Evolutionary conservation across 2,797 vertebrate species (phyloP), one percentile per base, ranked within the genome.

Genomic region (Enteromius radiatus): DNA sequence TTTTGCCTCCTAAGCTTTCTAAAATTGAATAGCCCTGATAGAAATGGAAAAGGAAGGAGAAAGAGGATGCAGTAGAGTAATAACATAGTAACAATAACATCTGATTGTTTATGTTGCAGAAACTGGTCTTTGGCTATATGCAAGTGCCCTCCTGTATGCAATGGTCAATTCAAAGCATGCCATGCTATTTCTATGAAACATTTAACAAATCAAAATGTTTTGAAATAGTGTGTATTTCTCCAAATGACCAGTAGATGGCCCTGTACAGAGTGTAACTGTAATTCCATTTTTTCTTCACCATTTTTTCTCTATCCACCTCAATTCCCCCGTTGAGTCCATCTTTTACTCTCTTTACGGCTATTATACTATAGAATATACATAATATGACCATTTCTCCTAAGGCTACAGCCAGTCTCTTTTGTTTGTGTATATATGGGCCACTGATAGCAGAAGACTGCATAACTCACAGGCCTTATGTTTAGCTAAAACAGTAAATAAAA

Each of bases 191-290:
- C 11, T 45, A 45, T 45, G 43, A 45, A 45, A 45, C 43, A 4
- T 45, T 45, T 45, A 45, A 45, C 43, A 14, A 45, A 45, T 43
- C 10, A 45, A 15, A 45, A 45, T 45, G 43, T 45, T 45, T 45
- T 45, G 12, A 45, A 15, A 45, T 14, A 15, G 21, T n/a, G 2
- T n/a, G 11, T 5, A 12, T 49, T 71, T 31, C 33, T 33, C 5
- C 8, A 45, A 19, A 33, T 3, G 14, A 3, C 69, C 77, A 75
- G 61, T 26, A 69, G 83, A 84, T 84, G 83, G 52, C 61, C 4
- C 11, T 80, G 49, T 33, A 47, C 69, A 47, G 12, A 65, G 69
- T 64, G 65, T 10, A 64, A 21, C 68, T 28, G n/a, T 79, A 31
- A 26, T 43, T 3, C 3, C 7, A n/a, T 9, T 54, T 38, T 7